Evolutionary conservation across 2,113 vertebrate species (phyloP).

Genomic region (Laticauda colubrina): DNA sequence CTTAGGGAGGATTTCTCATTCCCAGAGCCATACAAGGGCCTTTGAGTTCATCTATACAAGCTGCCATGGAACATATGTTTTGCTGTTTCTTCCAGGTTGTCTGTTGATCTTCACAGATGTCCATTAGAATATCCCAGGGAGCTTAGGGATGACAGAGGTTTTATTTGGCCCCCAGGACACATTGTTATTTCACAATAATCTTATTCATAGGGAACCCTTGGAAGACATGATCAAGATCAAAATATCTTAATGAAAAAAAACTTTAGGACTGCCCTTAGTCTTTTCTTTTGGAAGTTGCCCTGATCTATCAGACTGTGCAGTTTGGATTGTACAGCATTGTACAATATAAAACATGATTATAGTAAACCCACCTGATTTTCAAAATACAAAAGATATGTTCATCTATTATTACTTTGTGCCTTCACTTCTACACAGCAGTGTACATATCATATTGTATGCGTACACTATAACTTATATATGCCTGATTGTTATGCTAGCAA

Average conservation of each 20-base stretch:
- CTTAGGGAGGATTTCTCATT: neutral
- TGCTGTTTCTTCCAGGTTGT: neutral
- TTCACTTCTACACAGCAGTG: neutral
- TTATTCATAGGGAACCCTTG: neutral
- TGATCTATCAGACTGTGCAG: neutral
- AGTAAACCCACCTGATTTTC: neutral
- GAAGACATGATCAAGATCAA: neutral
- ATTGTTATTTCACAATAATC: neutral
- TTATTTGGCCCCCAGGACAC: neutral
- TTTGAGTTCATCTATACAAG: neutral
- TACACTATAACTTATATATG: neutral
- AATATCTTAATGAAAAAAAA: neutral
- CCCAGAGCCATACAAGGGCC: neutral
- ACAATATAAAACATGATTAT: neutral
- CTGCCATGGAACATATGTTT: neutral
- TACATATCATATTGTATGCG: no score
- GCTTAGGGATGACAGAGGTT: neutral
- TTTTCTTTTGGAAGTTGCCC: neutral
- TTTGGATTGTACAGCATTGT: neutral
- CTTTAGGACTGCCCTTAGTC: neutral
- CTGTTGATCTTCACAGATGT: neutral
- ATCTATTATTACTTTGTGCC: neutral
- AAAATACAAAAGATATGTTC: neutral
- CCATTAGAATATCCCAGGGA: neutral
- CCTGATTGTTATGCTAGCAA: neutral